Evolutionary conservation across 2,113 vertebrate genomes (phyloP).

Genomic region (Loxodonta africana): DNA sequence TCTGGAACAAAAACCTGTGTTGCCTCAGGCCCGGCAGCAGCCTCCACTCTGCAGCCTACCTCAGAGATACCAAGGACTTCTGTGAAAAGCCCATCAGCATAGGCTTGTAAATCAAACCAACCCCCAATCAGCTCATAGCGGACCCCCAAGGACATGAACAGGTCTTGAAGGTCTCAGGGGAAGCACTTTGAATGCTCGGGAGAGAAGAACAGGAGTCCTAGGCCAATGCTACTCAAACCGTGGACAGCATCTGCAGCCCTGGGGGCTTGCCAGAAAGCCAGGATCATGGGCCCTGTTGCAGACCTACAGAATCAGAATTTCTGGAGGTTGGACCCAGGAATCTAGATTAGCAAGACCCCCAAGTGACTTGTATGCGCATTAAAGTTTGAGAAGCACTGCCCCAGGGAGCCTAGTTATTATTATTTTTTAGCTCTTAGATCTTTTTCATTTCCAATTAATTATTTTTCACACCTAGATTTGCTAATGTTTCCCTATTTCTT

Average conservation of each 20-base stretch:
- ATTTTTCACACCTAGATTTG: neutral
- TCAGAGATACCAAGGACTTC: constrained; percentile 57
- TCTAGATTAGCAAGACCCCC: neutral
- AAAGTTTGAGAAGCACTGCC: neutral
- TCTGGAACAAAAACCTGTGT: neutral
- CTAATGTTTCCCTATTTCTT: neutral
- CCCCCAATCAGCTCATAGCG: neutral
- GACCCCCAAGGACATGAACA: neutral
- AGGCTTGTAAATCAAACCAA: neutral
- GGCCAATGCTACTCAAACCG: neutral
- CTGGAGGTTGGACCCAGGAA: no score
- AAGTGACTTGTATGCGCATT: rapidly evolving
- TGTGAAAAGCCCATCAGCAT: neutral
- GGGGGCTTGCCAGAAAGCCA: neutral
- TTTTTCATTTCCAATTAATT: neutral
- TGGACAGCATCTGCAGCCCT: rapidly evolving
- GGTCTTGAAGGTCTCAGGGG: neutral
- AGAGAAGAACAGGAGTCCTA: rapidly evolving
- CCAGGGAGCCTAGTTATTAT: neutral
- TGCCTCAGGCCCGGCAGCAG: neutral
- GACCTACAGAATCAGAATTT: neutral
- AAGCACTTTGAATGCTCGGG: neutral
- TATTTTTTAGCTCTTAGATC: neutral
- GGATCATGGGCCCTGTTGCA: neutral
- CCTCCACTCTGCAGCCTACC: constrained; percentile 73